These are phyloP conservation scores for Porites lutea DNA, from an alignment of 64 coral and sea anemone species.

Conservation along the genomic window DNA sequence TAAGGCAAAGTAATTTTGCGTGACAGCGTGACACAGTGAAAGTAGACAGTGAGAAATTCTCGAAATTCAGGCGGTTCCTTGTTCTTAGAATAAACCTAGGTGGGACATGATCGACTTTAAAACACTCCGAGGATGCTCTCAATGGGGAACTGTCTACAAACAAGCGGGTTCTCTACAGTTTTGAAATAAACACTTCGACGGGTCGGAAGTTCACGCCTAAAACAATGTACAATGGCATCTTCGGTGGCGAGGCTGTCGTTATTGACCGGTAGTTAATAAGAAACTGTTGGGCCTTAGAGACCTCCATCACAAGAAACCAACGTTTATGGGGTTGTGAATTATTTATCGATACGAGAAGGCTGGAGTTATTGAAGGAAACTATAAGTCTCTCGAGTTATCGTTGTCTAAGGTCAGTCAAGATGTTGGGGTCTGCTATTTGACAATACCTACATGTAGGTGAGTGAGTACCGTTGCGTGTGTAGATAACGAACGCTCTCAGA, in stretches of 20 bases:
- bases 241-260: not conserved
- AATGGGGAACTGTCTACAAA: not conserved
- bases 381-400: not conserved
- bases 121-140: not conserved
- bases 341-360: not conserved
- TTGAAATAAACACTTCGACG: not conserved
- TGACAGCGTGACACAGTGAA: not conserved
- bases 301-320: not conserved
- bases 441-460: not conserved
- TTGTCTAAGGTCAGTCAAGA: not conserved
- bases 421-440: not conserved
- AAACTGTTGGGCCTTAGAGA: constrained; percentile 4
- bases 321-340: not conserved
- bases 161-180: not conserved
- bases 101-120: not conserved
- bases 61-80: no score
- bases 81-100: not conserved
- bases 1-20: not conserved
- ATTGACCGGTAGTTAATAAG: not conserved
- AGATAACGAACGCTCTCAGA: not conserved
- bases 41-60: not conserved
- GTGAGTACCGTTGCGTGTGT: not conserved
- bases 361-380: constrained; percentile 16
- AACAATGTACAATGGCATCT: not conserved
- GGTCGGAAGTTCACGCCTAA: constrained; percentile 13